phyloP scores from a whole-genome alignment of 2,113 vertebrate genomes.

The Leucopternis melanops region DNA sequence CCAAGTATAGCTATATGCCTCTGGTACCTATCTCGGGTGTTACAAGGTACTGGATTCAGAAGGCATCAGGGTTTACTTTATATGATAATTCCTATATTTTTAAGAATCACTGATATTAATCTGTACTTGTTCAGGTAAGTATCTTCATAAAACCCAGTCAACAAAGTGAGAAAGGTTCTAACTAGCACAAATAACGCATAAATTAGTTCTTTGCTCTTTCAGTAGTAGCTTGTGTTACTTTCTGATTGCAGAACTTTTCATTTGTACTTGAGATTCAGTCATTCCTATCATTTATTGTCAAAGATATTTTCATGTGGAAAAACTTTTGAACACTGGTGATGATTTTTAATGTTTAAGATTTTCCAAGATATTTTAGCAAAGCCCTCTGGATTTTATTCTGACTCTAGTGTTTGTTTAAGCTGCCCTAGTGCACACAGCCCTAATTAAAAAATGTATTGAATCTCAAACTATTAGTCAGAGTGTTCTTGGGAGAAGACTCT shows the following conservation, averaged over 20 bases:
- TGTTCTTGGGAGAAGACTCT: background rate
- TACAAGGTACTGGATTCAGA: background rate
- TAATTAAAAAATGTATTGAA: constrained; percentile 3
- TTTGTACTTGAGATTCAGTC: background rate
- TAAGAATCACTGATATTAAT: background rate
- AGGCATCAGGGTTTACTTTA: background rate
- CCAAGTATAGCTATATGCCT: background rate
- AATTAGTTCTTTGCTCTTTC: background rate
- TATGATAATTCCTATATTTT: background rate
- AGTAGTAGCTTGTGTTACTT: background rate
- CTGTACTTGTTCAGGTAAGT: background rate
- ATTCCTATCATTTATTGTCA: background rate
- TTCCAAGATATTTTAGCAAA: background rate
- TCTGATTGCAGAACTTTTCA: background rate
- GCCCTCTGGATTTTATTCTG: background rate
- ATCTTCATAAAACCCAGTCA: background rate
- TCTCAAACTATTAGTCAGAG: background rate
- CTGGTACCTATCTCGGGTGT: background rate
- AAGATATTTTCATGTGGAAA: background rate
- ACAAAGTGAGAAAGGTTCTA: background rate
- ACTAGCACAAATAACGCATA: background rate
- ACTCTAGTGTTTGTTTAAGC: background rate
- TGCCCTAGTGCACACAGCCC: background rate
- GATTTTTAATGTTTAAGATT: background rate
- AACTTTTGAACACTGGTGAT: background rate